phyloP scores from a whole-genome alignment of 1,140 invertebrate species.

The Caenorhabditis inopinata region DNA sequence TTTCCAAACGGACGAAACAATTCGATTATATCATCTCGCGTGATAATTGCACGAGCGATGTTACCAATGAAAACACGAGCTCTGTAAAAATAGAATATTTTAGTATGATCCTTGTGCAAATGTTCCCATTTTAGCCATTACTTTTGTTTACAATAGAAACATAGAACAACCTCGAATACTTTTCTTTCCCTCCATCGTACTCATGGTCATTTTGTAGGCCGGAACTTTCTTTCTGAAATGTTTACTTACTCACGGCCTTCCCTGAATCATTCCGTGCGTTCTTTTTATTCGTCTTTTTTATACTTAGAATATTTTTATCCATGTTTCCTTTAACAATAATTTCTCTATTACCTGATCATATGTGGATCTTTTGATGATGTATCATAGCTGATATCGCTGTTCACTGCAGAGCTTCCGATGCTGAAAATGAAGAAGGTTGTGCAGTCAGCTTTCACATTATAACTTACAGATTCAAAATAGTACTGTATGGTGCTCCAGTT shows the following conservation, averaged over 20 bases:
- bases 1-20: constrained; percentile 39
- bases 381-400: constrained; percentile 43
- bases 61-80: constrained; percentile 46
- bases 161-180: background rate
- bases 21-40: constrained; percentile 42
- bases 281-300: background rate
- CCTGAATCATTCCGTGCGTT: background rate
- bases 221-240: background rate
- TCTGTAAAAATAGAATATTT: background rate
- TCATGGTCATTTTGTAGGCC: background rate
- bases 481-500: constrained; percentile 29
- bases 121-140: too few species aligned
- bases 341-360: constrained; percentile 17
- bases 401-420: constrained; percentile 7
- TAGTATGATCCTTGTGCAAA: too few species aligned
- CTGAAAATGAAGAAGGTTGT: background rate
- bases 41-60: constrained; percentile 16
- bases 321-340: background rate
- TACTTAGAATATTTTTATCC: background rate
- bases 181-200: background rate
- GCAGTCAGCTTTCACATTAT: too few species aligned
- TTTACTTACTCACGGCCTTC: constrained; percentile 25
- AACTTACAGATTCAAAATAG: constrained; percentile 27
- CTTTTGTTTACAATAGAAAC: background rate
- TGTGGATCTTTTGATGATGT: constrained; percentile 39